A percentile compares a stretch with the other conserved stretches of the same genome.
These are phyloP conservation scores for Rhinogobius similis DNA, from an alignment of 2,113 vertebrate genomes.

Conservation along the genomic window DNA sequence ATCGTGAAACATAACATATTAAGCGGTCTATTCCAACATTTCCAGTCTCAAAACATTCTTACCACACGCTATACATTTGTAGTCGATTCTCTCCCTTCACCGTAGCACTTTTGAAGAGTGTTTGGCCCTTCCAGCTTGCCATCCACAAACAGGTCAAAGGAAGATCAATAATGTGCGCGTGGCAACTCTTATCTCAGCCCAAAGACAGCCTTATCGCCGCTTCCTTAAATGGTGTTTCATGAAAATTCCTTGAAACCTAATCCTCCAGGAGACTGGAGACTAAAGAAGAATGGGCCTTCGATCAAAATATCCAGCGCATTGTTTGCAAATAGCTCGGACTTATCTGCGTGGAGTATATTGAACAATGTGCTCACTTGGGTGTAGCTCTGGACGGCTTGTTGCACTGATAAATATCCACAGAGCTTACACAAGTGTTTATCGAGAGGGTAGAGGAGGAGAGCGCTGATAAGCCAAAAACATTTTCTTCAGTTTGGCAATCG, in stretches of 20 bases:
- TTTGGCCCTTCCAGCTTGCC: slow-evolving; percentile 62
- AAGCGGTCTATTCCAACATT: not conserved
- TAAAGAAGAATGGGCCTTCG: slow-evolving; percentile 53
- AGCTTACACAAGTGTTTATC: slow-evolving; percentile 28
- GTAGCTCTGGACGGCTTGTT: slow-evolving; percentile 23
- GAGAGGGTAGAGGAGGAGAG: slow-evolving; percentile 20
- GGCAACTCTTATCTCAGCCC: slow-evolving; percentile 70
- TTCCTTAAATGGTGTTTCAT: slow-evolving; percentile 70
- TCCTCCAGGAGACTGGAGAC: slow-evolving; percentile 59
- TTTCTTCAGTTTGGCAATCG: slow-evolving; percentile 22
- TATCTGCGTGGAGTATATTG: slow-evolving; percentile 53
- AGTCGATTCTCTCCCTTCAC: slow-evolving; percentile 24
- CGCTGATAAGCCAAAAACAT: slow-evolving; percentile 46
- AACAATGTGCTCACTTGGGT: slow-evolving; percentile 16
- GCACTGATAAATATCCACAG: slow-evolving; percentile 42
- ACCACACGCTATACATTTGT: not conserved
- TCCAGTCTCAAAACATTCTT: not conserved
- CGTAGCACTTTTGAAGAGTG: slow-evolving; percentile 56
- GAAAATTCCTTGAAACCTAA: slow-evolving; percentile 70
- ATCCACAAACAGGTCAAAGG: slow-evolving; percentile 65
- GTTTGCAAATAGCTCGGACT: slow-evolving; percentile 58
- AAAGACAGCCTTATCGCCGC: slow-evolving; percentile 62
- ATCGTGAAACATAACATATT: no score
- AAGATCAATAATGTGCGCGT: slow-evolving; percentile 71
- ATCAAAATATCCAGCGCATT: slow-evolving; percentile 61